A percentile compares a stretch with the other conserved stretches of the same genome.
Conservation (phyloP, 2,888 invertebrate species). For the Euphydryas editha region DNA sequence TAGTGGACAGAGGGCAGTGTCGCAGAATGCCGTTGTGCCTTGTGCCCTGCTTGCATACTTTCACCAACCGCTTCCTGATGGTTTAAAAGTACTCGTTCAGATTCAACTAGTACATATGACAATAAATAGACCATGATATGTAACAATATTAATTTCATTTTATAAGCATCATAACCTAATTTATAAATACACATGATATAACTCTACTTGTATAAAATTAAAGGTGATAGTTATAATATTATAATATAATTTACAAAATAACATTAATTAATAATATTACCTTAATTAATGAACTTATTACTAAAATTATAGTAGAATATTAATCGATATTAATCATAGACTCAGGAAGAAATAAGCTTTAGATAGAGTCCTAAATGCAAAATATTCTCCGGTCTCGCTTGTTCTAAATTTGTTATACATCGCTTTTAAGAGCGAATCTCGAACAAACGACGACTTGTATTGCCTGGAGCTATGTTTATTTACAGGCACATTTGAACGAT, state of each 20-base stretch:
- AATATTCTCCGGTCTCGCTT: constrained; percentile 54
- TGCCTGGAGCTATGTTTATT: constrained; percentile 59
- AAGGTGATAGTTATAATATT: too few relatives aligned
- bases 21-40: constrained; percentile 67
- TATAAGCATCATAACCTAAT: neutral
- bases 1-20: constrained; percentile 76
- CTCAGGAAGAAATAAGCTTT: too few relatives aligned
- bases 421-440: constrained; percentile 55
- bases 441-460: constrained; percentile 57
- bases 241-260: too few relatives aligned
- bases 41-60: constrained; percentile 77
- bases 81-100: constrained; percentile 61
- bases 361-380: constrained; percentile 55
- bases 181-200: neutral
- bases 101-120: constrained; percentile 35
- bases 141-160: constrained; percentile 3
- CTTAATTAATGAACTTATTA: neutral
- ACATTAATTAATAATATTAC: neutral
- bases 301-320: too few relatives aligned
- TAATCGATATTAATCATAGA: too few relatives aligned
- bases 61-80: constrained; percentile 71
- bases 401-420: constrained; percentile 60
- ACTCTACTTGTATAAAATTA: too few relatives aligned
- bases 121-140: constrained; percentile 6
- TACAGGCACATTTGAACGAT: constrained; percentile 50